These are phyloP conservation scores for Sebastes melanostomus DNA, from an alignment of 2,797 vertebrate genomes.

Conservation along the genomic window DNA sequence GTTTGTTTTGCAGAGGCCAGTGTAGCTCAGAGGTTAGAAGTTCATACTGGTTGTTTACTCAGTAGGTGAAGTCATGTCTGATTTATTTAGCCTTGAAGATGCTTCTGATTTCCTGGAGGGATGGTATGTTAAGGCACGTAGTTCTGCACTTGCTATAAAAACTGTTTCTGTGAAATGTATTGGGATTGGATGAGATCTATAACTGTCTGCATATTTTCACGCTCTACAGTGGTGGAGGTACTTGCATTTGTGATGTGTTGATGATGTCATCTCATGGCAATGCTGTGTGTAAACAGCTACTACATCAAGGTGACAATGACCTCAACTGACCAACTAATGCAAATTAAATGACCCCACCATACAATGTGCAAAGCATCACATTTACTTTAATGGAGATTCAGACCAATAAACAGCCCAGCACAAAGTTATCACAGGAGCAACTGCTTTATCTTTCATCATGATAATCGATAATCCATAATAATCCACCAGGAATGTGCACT, in stretches of 20 bases:
- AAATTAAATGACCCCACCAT: not conserved
- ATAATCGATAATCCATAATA: too few relatives aligned
- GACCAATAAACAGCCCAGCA: not conserved
- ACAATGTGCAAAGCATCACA: not conserved
- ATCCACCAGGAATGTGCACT: too few relatives aligned
- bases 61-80: slow-evolving; percentile 10
- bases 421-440: not conserved
- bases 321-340: not conserved
- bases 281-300: not conserved
- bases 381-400: not conserved
- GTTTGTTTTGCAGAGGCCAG: not conserved
- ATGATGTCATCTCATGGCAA: not conserved
- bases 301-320: not conserved
- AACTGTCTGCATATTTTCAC: not conserved
- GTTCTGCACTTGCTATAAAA: not conserved
- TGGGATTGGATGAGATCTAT: not conserved
- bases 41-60: slow-evolving; percentile 19
- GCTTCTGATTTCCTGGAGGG: slow-evolving; percentile 5
- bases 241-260: not conserved
- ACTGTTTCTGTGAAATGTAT: not conserved
- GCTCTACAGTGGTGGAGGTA: not conserved
- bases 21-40: slow-evolving; percentile 1
- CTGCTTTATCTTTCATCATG: not conserved
- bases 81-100: slow-evolving; percentile 32
- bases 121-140: not conserved